A percentile compares a stretch with the other conserved stretches of the same genome.
Conservation (phyloP, 2,888 invertebrate genomes). For the Steinernema hermaphroditum region DNA sequence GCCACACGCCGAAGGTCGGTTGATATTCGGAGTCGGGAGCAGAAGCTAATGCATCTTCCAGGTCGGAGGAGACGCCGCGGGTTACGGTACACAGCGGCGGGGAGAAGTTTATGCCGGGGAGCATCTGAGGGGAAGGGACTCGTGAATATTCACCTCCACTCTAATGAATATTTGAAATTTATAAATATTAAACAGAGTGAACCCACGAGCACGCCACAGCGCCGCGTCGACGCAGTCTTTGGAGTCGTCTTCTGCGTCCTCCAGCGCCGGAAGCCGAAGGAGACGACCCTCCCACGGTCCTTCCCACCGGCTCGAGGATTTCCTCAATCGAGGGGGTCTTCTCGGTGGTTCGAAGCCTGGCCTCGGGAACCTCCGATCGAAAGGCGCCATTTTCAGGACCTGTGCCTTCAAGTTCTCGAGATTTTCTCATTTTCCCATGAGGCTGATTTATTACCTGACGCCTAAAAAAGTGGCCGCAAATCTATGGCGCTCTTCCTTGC, state of each 20-base stretch:
- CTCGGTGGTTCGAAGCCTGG: too few species aligned
- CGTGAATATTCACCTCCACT: constrained; percentile 28
- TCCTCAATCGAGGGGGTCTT: too few species aligned
- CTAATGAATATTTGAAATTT: constrained; percentile 31
- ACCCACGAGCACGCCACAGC: constrained; percentile 9
- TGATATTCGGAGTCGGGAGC: constrained; percentile 11
- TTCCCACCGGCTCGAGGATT: too few species aligned
- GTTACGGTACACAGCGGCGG: constrained; percentile 9
- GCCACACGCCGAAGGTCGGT: constrained; percentile 3
- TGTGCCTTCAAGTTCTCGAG: too few species aligned
- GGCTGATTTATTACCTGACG: too few species aligned
- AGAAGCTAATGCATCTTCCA: constrained; percentile 17
- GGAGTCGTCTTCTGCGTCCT: not conserved
- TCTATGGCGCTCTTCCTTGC: too few species aligned
- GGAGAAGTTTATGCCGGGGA: not conserved
- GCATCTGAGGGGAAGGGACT: constrained; percentile 26
- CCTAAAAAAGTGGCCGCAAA: too few species aligned
- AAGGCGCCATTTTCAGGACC: too few species aligned
- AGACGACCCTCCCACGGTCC: too few species aligned
- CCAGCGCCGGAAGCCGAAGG: too few species aligned
- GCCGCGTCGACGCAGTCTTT: not conserved
- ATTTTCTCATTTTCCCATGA: too few species aligned
- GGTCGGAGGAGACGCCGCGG: not conserved
- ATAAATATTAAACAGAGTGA: constrained; percentile 31
- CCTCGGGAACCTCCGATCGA: too few species aligned